phyloP scores from a whole-genome alignment of 2,888 invertebrate genomes.

The Diaphora mendica region DNA sequence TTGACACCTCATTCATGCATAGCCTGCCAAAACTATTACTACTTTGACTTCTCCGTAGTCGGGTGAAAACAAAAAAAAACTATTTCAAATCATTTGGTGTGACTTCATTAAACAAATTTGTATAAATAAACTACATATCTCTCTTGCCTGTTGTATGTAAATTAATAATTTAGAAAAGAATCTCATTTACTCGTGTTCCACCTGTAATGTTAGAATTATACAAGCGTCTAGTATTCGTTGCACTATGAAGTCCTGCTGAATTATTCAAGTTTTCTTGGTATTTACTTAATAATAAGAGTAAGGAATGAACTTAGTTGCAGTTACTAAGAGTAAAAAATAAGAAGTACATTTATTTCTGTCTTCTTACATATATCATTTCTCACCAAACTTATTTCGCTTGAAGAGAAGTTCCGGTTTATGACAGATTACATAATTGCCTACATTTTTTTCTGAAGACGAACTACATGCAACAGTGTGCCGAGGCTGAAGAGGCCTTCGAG shows the following conservation, averaged over 20 bases:
- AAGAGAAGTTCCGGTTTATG: not conserved
- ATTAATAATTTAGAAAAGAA: constrained; percentile 36
- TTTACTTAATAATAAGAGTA: constrained; percentile 59
- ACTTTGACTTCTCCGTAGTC: too few species aligned
- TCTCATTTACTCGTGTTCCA: constrained; percentile 44
- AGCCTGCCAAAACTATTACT: too few species aligned
- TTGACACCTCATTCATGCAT: too few species aligned
- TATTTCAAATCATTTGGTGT: not conserved
- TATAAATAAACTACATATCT: constrained; percentile 23
- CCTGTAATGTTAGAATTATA: constrained; percentile 63
- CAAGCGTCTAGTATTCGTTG: constrained; percentile 60
- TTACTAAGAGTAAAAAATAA: constrained; percentile 14
- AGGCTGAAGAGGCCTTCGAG: constrained; percentile 51
- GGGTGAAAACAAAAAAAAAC: not conserved
- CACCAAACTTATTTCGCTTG: not conserved
- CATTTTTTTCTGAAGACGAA: constrained; percentile 45
- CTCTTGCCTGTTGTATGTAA: constrained; percentile 23
- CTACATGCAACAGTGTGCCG: constrained; percentile 61
- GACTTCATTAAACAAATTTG: not conserved
- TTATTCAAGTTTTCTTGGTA: constrained; percentile 60
- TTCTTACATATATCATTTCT: not conserved
- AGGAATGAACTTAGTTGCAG: constrained; percentile 40
- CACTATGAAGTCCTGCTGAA: constrained; percentile 57
- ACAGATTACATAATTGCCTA: constrained; percentile 12
- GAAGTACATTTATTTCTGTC: constrained; percentile 11